Conservation (phyloP, 2,888 invertebrate genomes). For the Dasysyrphus tricinctus region DNA sequence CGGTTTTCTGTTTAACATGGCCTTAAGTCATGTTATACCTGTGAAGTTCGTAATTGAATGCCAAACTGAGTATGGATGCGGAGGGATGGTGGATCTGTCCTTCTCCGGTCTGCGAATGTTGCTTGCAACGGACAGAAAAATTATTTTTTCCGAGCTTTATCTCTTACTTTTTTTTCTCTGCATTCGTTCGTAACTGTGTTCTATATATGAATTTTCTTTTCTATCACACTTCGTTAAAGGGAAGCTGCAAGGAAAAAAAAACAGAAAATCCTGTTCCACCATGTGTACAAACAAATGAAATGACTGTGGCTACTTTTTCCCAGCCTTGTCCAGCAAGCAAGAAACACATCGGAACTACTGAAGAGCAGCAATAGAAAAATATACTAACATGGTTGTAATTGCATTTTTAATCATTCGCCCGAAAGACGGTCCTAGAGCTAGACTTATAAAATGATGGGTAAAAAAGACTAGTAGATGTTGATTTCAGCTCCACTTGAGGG, state of each 20-base stretch:
- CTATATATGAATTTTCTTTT: constrained; percentile 23
- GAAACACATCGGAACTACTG: constrained; percentile 9
- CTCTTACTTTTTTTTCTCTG: neutral
- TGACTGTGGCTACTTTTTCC: constrained; percentile 57
- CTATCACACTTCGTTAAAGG: constrained; percentile 9
- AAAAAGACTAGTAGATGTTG: constrained; percentile 31
- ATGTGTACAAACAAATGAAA: constrained; percentile 65
- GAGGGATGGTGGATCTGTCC: neutral
- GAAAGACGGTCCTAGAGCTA: constrained; percentile 43
- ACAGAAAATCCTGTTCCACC: constrained; percentile 50
- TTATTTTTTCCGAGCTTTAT: constrained; percentile 25
- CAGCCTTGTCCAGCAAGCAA: constrained; percentile 2
- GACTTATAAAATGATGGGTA: neutral
- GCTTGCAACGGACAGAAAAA: constrained; percentile 49
- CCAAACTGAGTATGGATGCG: constrained; percentile 44
- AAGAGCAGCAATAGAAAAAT: constrained; percentile 23
- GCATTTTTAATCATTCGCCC: constrained; percentile 73
- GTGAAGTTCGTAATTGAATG: constrained; percentile 68
- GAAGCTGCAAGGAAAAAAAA: constrained; percentile 18
- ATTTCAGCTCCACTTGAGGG: constrained; percentile 65
- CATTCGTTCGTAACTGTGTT: constrained; percentile 11
- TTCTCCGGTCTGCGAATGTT: constrained; percentile 37
- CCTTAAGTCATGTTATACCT: constrained; percentile 70
- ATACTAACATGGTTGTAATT: constrained; percentile 70
- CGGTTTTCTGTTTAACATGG: constrained; percentile 50